Evolutionary conservation across 1,140 invertebrate species (phyloP), one percentile per base, ranked within the genome.

Genomic region (Bombus confusus): DNA sequence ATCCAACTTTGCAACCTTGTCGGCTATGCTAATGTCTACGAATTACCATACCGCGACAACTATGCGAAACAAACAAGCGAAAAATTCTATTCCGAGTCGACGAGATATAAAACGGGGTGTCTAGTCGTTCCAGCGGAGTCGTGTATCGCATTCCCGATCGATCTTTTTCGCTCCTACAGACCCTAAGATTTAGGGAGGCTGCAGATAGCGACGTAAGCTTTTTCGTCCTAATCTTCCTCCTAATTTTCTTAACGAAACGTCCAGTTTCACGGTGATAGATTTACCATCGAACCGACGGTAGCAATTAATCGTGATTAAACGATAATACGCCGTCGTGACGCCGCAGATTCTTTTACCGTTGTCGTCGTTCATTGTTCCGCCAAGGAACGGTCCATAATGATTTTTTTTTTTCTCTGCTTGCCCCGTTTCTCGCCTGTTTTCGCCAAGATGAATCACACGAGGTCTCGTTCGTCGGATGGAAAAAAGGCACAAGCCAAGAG

Each of bases 381-480:
- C n/a, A 3, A 5, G n/a, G 1, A 10, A 13, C 18, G 34, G 59
- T 59, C 31, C 74, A 22, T 71, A 81, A 79, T 79, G 64, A 88
- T 86, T 86, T 73, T 66, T 74, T 74, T 76, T 73, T n/a, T 47
- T 72, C 6, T 15, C 80, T 41, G 47, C 18, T 52, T 52, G 18
- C 18, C 25, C 10, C 47, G 6, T 41, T 18, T 57, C 41, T 71
- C 68, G 41, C 47, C 83, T 69, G 57, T n/a, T 75, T 39, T 81
- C 80, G 88, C 76, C 79, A 85, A 90, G 89, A 90, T 90, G 89
- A 90, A 90, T 90, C 89, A 85, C 79, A 62, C 88, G 79, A 64
- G 69, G 37, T 69, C n/a, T 31, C 66, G 74, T 4, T 22, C 43
- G 43, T 64, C 85, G 52, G 68, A 47, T 52, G 59, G 73, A 77